Evolutionary conservation across 1,140 invertebrate species (phyloP).

Genomic region (Pentalonia nigronervosa): DNA sequence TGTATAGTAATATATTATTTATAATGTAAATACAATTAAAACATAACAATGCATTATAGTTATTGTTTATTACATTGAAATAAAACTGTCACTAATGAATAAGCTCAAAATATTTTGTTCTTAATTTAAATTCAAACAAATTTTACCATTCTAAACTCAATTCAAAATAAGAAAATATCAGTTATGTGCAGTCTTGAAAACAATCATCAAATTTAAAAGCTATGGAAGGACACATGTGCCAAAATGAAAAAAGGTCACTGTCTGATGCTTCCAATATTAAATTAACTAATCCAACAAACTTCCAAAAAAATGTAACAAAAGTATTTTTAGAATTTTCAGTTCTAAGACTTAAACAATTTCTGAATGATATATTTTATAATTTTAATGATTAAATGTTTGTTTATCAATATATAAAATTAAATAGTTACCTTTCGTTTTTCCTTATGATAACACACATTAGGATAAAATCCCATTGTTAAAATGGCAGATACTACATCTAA

Average conservation of each 20-base stretch:
- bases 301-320: background rate
- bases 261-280: background rate
- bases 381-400: conserved; percentile 20
- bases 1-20: background rate
- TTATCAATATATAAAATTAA: conserved; percentile 8
- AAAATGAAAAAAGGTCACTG: background rate
- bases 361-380: background rate
- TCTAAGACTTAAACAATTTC: background rate
- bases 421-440: conserved; percentile 83
- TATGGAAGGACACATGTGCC: background rate
- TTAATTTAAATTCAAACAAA: background rate
- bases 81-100: background rate
- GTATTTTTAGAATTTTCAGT: background rate
- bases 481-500: conserved; percentile 87
- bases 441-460: conserved; percentile 95
- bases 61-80: background rate
- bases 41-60: background rate
- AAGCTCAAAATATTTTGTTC: background rate
- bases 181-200: background rate
- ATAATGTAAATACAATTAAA: background rate
- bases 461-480: conserved; percentile 90
- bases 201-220: background rate
- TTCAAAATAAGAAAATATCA: background rate
- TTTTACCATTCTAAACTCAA: background rate
- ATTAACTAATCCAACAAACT: background rate